These are phyloP conservation scores for Tetrao urogallus DNA, from an alignment of 2,113 vertebrate genomes.

Conservation along the genomic window DNA sequence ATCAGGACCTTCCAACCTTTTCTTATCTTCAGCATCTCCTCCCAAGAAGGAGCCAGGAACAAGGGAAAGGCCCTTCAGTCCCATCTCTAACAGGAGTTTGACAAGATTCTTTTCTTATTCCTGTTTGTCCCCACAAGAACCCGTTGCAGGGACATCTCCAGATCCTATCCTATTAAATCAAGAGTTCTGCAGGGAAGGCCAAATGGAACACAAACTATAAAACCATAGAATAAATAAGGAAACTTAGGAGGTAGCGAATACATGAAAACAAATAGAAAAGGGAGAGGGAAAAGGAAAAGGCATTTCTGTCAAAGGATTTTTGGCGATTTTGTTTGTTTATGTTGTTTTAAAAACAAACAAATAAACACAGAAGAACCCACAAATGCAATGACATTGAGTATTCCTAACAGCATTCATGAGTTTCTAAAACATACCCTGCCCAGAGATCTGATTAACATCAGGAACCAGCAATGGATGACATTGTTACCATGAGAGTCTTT, in stretches of 20 bases:
- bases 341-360: neutral
- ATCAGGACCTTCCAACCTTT: neutral
- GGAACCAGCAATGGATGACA: fast-evolving
- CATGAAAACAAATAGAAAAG: neutral
- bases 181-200: neutral
- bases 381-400: neutral
- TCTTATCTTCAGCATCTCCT: neutral
- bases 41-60: neutral
- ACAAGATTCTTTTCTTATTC: neutral
- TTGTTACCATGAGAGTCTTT: neutral
- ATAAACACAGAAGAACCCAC: neutral
- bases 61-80: neutral
- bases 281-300: neutral
- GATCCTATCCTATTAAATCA: neutral
- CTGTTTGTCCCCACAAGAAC: neutral
- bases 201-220: neutral
- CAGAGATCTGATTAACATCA: neutral
- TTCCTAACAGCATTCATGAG: neutral
- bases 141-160: fast-evolving
- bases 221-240: neutral
- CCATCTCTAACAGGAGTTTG: neutral
- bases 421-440: neutral
- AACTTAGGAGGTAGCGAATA: neutral
- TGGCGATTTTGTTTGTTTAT: neutral
- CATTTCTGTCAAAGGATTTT: neutral